These are phyloP conservation scores for Amphibalanus amphitrite DNA, from an alignment of 1,140 invertebrate species.

Conservation along the genomic window DNA sequence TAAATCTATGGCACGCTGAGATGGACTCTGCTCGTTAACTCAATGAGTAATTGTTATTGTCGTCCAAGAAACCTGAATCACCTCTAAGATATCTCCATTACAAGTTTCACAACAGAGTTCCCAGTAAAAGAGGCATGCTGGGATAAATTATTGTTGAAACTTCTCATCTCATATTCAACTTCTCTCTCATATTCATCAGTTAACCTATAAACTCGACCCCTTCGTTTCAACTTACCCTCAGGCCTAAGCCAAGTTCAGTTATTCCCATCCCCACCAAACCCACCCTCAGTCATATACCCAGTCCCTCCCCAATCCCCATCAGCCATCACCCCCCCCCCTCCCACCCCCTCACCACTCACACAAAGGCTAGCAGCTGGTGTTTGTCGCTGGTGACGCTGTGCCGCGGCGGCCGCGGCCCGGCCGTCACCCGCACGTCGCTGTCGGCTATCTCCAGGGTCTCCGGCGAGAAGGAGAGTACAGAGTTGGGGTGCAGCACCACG, in stretches of 20 bases:
- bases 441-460: conserved; percentile 61
- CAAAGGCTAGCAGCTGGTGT: conserved; percentile 74
- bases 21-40: too few relatives aligned
- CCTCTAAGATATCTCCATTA: too few relatives aligned
- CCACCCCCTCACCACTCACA: conserved; percentile 32
- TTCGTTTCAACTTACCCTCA: not conserved
- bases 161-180: too few relatives aligned
- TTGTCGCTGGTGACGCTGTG: conserved; percentile 49
- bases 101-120: too few relatives aligned
- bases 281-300: not conserved
- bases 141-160: too few relatives aligned
- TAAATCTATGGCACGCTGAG: too few relatives aligned
- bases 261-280: not conserved
- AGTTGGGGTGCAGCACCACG: conserved; percentile 74
- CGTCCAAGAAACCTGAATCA: too few relatives aligned
- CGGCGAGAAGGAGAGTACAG: conserved; percentile 65
- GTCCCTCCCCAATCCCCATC: not conserved
- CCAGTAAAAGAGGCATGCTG: too few relatives aligned
- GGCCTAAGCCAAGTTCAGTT: not conserved
- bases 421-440: conserved; percentile 43
- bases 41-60: too few relatives aligned
- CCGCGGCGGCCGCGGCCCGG: conserved; percentile 23
- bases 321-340: not conserved
- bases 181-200: not conserved
- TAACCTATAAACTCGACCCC: not conserved